Conservation (phyloP, 2,888 invertebrate genomes). For the Timema cristinae region DNA sequence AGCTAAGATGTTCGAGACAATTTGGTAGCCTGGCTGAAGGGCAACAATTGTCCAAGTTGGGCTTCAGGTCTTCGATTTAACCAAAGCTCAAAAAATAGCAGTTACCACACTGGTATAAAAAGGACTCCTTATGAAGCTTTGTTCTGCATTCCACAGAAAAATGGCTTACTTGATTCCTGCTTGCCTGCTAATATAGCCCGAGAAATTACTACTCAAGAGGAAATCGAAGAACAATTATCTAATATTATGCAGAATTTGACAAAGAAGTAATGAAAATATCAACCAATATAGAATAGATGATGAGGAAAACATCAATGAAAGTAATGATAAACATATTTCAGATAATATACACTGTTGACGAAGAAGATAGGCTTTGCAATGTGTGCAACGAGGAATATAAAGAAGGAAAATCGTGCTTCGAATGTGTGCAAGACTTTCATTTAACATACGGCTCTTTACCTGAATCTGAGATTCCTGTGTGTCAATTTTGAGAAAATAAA, state of each 20-base stretch:
- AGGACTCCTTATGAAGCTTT: constrained; percentile 9
- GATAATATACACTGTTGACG: too few relatives aligned
- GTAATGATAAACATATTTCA: too few relatives aligned
- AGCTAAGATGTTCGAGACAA: constrained; percentile 8
- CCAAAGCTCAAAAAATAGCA: too few relatives aligned
- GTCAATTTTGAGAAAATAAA: not conserved
- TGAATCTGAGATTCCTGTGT: not conserved
- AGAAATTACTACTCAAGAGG: not conserved
- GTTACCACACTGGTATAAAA: not conserved
- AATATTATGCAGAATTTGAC: not conserved
- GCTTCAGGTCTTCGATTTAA: not conserved
- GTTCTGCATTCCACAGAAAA: not conserved
- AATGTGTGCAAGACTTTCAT: not conserved
- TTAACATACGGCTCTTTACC: not conserved
- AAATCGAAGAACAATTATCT: not conserved
- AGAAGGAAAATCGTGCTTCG: not conserved
- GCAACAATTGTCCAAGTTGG: constrained; percentile 7
- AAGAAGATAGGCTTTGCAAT: not conserved
- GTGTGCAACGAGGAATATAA: not conserved
- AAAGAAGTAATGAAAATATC: not conserved
- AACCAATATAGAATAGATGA: not conserved
- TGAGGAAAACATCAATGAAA: not conserved
- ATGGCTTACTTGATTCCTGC: constrained; percentile 2
- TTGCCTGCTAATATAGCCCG: not conserved
- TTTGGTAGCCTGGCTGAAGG: constrained; percentile 8